Base-by-base conservation (phyloP, 2,797 vertebrate genomes). In the Australoheros facetus region DNA sequence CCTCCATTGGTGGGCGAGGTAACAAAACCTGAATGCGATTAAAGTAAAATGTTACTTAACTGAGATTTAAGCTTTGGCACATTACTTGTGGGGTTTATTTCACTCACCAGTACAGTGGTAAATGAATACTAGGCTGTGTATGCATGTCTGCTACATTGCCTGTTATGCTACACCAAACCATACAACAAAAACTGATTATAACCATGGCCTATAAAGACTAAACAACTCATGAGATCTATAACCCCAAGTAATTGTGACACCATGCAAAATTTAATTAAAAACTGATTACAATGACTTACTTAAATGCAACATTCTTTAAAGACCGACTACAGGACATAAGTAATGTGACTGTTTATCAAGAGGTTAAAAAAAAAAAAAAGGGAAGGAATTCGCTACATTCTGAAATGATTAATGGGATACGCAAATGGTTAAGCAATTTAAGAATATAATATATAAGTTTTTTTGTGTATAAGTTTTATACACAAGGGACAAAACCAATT, bases 151-250 rank as follows among this genome's bases (percentile, higher is more conserved):
- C 7, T 42, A 62, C 59, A 23, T 62, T 1, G 5, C n/a, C 34
- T 64, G 13, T 23, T 7, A 1, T 23, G 21, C n/a, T 62, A 42
- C 34, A 23, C 7, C 59, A 42, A 42, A 64, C 37, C n/a, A 62
- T n/a, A 62, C 39, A 12, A 16, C 6, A 62, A 23, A 42, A 39
- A 60, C 58, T 1, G 6, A 12, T 14, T 1, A 21, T 39, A 4
- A 59, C 19, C 58, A 59, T 3, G 14, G 58, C 12, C 32, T 12
- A 59, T 12, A 34, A 9, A 39, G 58, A 34, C 19, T 60, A n/a
- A 21, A 32, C 58, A 37, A 37, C 58, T 60, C 0, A 21, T 0
- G 32, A 13, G 58, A 7, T 60, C 58, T 8, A 4, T 8, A 60
- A 60, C 6, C 58, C 39, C 21, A 2, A 8, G 19, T 21, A 60